Base-by-base conservation (phyloP, 1,140 invertebrate genomes). In the Drosophila ohnishii region DNA sequence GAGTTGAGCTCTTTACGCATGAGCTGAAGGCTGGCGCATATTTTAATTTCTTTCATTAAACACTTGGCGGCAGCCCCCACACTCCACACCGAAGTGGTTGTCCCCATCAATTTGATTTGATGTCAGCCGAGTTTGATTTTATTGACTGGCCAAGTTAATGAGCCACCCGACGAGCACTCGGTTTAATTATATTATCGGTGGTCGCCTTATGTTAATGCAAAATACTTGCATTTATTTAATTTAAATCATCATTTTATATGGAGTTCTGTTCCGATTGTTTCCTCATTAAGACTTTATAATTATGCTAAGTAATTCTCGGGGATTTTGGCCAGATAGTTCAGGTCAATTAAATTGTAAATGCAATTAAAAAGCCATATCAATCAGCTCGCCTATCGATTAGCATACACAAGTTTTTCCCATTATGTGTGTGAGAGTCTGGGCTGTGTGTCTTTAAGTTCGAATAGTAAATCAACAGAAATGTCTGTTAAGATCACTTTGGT, bases 391-490 rank as follows among this genome's bases (percentile, higher is more conserved):
- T 44, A 83, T 83, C 72, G 67, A 86, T 86, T 86, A 79, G 83
- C 83, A 86, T 86, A 83, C 83, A 87, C 83, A 87, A 86, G 83
- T 88, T 73, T 87, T 86, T 87, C 60, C 83, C 69, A 86, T 86
- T 86, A 85, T 85, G 58, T 73, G 45, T 73, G 51, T 62, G 74
- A 62, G n/a, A 51, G 48, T 51, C 48, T 62, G 44, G 5, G 13
- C 11, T 14, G 57, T 57, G 47, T 70, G 55, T 62, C 30, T 55
- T 51, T 75, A 45, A 47, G 53, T 75, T 85, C 63, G 65, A 69
- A 86, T 75, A 73, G 71, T 86, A 86, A 82, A 87, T 86, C 83
- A 86, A 87, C 83, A 86, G 83, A 87, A 71, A 78, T 87, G 83
- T 87, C 83, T 87, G 71, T 28, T 73, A 50, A 71, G 65, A 87